Base-by-base conservation (phyloP, 1,140 invertebrate genomes). In the Acyrthosiphon pisum region DNA sequence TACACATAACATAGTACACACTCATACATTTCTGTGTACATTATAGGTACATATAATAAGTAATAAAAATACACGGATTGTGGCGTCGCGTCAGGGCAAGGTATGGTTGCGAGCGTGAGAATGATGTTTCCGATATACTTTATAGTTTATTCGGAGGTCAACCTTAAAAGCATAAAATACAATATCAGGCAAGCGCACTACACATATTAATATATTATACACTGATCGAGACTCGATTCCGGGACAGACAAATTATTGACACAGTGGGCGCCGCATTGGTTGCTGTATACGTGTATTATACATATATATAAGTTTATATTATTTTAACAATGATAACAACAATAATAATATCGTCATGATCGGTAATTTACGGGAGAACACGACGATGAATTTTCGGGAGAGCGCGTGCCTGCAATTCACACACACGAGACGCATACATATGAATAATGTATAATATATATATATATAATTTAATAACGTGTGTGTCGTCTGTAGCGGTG, bases 231-330 rank as follows among this genome's bases (percentile, higher is more conserved):
- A 35, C 48, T 50, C 81, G 76, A 93, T 93, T 93, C 81, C 81
- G 91, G 35, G 81, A 53, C 48, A 93, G 91, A 93, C 91, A 84
- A 84, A 83, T 93, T 93, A 93, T 93, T 83, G 91, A 53, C 91
- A 83, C 81, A 53, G 48, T 35, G 44, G 76, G 91, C 76, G 76
- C n/a, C 90, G 3, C 9, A 30, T 23, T n/a, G 86, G 20, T 35
- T 6, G 20, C 46, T 2, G 22, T 90, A 60, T 41, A 56, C 56
- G 2, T 0, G 18, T 88, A 50, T n/a, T 89, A 37, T 53, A 88
- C 7, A n/a, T 50, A 35, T 41, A 35, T 22, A 35, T 44, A 8
- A 7, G 7, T 23, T 35, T 35, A 11, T 53, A 35, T 1, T 53
- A 53, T 14, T 30, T 68, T 68, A 68, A 68, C 30, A 68, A 68